Conservation (phyloP, 2,888 invertebrate genomes). For the Pollenia angustigena region DNA sequence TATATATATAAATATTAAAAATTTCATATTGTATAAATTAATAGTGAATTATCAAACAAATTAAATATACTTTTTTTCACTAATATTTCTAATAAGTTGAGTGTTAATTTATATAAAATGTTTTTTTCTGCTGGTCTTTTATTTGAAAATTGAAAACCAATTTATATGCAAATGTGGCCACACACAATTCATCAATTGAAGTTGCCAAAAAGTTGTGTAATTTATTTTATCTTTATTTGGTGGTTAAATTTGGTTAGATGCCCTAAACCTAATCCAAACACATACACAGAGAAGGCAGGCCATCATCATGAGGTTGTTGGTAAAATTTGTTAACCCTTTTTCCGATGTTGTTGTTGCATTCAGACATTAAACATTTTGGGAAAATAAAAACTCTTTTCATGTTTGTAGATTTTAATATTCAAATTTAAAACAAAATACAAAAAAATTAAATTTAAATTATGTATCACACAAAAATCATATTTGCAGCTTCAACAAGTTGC, state of each 20-base stretch:
- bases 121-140: constrained; percentile 34
- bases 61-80: constrained; percentile 18
- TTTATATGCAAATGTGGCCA: constrained; percentile 80
- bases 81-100: constrained; percentile 39
- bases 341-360: constrained; percentile 42
- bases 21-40: constrained; percentile 50
- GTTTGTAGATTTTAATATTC: constrained; percentile 56
- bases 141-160: constrained; percentile 77
- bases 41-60: constrained; percentile 55
- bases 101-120: constrained; percentile 48
- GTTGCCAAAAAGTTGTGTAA: constrained; percentile 65
- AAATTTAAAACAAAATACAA: constrained; percentile 45
- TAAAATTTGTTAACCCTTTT: constrained; percentile 50
- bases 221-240: constrained; percentile 65
- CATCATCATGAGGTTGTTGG: constrained; percentile 48
- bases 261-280: constrained; percentile 42
- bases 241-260: constrained; percentile 64
- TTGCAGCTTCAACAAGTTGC: constrained; percentile 74
- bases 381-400: constrained; percentile 36
- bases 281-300: not conserved
- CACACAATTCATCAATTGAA: constrained; percentile 70
- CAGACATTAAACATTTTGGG: constrained; percentile 43
- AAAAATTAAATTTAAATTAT: constrained; percentile 38
- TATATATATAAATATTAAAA: not conserved
- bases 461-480: constrained; percentile 60